Evolutionary conservation across 2,888 invertebrate species (phyloP), one percentile per base, ranked within the genome.

Genomic region (Pollenia angustigena): DNA sequence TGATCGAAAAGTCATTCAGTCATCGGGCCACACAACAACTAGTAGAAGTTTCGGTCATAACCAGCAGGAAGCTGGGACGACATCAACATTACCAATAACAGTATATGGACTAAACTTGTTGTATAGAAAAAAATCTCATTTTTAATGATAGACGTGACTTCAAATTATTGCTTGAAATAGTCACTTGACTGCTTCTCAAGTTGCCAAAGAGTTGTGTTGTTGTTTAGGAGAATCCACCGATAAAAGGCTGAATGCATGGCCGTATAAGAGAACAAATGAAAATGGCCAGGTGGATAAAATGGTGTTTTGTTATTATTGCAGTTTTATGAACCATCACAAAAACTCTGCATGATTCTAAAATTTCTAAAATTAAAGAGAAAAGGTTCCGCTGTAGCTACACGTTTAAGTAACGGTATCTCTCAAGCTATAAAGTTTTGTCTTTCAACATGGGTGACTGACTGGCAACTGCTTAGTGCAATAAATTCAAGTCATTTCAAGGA

Each of bases 101-200:
- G 62, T 1, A 40, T 7, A 23, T 18, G 54, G 32, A 56, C 14
- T 54, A 7, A 54, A 48, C 46, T 44, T 11, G 74, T 76, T 82
- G 23, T 14, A 58, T 46, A 62, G 60, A 54, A 54, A 76, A 78
- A 79, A 56, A 80, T 56, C 83, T 66, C 48, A 85, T 87, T 81
- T 87, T 87, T 85, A 80, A 85, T 74, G 75, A 52, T 52, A 75
- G 87, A 87, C 87, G 87, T 88, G 88, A 87, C 87, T 89, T 87
- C 74, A 87, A 88, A 88, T 88, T 88, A 88, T 88, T 72, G 82
- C 88, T 50, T 52, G 71, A 80, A 81, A 85, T 78, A 68, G 74
- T 62, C 85, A 74, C 74, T 87, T 87, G 87, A 87, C 81, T 88
- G 85, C 81, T 74, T 84, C 83, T 81, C 85, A 88, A 85, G 86